Base-by-base conservation (phyloP, 2,797 vertebrate species). In the Acomys russatus region DNA sequence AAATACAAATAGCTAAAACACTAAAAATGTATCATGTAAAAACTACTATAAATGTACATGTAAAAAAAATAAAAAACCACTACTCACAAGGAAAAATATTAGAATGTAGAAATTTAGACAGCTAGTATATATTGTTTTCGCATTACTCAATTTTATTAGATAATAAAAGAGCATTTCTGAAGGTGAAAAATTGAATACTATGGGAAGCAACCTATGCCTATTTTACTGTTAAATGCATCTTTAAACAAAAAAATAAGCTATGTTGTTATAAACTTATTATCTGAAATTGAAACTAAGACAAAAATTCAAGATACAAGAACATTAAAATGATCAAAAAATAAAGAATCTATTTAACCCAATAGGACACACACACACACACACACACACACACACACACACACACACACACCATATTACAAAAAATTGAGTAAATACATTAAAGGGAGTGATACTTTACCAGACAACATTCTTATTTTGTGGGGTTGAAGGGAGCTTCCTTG, bases 121-220 rank as follows among this genome's bases (percentile, higher is more conserved):
- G 68, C 23, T 15, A 35, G 22, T 89, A 90, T 80, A 84, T 90
- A 84, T 9, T 96, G 54, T 5, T 6, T 78, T 93, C n/a, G 79
- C 11, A 25, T 84, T 79, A 82, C 84, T 92, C 9, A 89, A 17
- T 94, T 96, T 90, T 87, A 38, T 87, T 77, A 89, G 44, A 61
- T 5, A 73, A 51, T 80, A 17, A 35, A 20, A 85, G 22, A 90
- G 92, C 92, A 90, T 63, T 44, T 79, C 83, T 91, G 44, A 94
- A 71, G 12, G 49, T 61, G 76, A 95, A 25, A 95, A 15, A 22
- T 94, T 92, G 15, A 96, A 88, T 97, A 97, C 89, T 97, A 97
- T 92, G 89, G 91, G 90, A 92, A 94, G 94, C 92, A 96, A 91
- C 28, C 95, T 59, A 94, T 18, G 38, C 20, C 49, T 63, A 33